Percentiles rank a stretch among this genome's conserved stretches.
Conservation (phyloP, 2,113 vertebrate species). For the Aspidoscelis tigris region DNA sequence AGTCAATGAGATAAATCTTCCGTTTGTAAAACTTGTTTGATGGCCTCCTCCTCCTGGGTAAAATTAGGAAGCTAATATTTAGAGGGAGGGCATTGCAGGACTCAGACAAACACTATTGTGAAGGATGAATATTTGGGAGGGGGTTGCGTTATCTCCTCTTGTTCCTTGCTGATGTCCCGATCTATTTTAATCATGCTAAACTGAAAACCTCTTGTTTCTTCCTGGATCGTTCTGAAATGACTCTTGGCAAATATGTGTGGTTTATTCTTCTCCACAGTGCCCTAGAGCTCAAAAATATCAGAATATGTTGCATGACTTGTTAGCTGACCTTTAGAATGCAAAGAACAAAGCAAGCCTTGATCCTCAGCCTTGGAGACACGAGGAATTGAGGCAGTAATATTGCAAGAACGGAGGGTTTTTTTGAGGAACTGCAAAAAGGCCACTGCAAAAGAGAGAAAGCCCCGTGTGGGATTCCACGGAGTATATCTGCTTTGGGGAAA, state of each 20-base stretch:
- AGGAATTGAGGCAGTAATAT: not conserved
- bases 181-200: not conserved
- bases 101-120: too few relatives aligned
- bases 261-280: conserved; percentile 6
- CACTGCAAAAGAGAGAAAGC: not conserved
- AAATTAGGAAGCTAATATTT: not conserved
- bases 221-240: not conserved
- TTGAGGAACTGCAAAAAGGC: not conserved
- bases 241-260: not conserved
- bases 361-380: not conserved
- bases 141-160: not conserved
- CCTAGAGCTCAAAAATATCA: not conserved
- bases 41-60: not conserved
- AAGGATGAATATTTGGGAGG: too few relatives aligned
- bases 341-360: conserved; percentile 25
- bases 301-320: conserved; percentile 23
- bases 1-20: too few relatives aligned
- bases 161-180: not conserved
- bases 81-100: not conserved
- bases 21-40: not conserved
- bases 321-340: conserved; percentile 26
- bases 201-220: not conserved
- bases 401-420: not conserved
- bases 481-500: not conserved
- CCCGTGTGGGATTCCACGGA: not conserved